Conservation (phyloP, 2,888 invertebrate species). For the Xanthostigma xanthostigma region DNA sequence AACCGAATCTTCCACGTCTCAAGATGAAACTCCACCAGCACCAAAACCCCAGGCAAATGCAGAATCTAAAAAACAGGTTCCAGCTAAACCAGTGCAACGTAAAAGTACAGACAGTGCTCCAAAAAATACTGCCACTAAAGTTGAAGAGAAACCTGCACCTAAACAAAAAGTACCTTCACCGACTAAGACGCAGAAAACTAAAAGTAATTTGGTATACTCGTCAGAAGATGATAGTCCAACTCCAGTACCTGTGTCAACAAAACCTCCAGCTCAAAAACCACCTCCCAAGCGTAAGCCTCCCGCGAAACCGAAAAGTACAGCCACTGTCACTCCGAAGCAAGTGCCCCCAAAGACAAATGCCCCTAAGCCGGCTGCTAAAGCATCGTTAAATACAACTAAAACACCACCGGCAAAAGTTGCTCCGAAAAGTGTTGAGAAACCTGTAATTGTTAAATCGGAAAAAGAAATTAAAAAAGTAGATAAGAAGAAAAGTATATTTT, state of each 20-base stretch:
- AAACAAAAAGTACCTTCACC: conserved; percentile 15
- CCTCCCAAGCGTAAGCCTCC: conserved; percentile 35
- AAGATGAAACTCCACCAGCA: conserved; percentile 22
- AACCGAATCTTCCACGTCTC: conserved; percentile 49
- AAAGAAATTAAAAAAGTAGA: conserved; percentile 18
- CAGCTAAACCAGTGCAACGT: conserved; percentile 21
- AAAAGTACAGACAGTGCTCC: conserved; percentile 20
- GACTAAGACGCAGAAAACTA: conserved; percentile 22
- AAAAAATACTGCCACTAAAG: conserved; percentile 11
- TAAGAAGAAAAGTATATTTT: conserved; percentile 69
- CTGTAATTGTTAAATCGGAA: neutral
- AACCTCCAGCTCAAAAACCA: conserved; percentile 18
- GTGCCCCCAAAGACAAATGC: conserved; percentile 26
- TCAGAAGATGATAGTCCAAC: conserved; percentile 42
- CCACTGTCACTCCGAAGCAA: conserved; percentile 41
- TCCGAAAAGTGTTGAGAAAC: conserved; percentile 20
- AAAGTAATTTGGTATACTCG: conserved; percentile 36
- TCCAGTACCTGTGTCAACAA: conserved; percentile 29
- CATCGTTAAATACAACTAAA: conserved; percentile 18
- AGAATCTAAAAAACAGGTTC: conserved; percentile 23
- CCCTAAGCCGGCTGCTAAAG: conserved; percentile 28
- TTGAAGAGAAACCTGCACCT: conserved; percentile 8
- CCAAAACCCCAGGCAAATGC: conserved; percentile 20
- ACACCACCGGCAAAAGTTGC: conserved; percentile 30
- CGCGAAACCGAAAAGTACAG: conserved; percentile 47